Evolutionary conservation across 2,888 invertebrate genomes (phyloP).

Genomic region (Brassicogethes aeneus): DNA sequence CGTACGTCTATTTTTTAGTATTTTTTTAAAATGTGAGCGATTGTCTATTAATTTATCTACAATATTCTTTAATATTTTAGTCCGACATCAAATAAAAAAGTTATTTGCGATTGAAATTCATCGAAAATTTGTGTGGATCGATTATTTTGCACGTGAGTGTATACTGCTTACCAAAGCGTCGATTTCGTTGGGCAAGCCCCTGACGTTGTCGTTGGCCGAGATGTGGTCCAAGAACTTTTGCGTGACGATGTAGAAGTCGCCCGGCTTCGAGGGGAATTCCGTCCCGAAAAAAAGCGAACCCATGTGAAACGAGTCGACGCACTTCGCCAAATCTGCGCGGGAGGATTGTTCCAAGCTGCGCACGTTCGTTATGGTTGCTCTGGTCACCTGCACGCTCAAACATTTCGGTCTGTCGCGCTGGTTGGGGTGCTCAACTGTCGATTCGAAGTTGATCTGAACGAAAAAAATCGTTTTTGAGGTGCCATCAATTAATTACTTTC

Average conservation of each 20-base stretch:
- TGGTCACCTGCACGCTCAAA: conserved; percentile 74
- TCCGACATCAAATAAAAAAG: too few species aligned
- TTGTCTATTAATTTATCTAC: too few species aligned
- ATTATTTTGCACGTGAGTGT: too few species aligned
- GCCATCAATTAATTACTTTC: background rate
- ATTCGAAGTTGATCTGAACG: conserved; percentile 67
- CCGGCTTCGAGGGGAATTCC: conserved; percentile 64
- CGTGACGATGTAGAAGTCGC: conserved; percentile 68
- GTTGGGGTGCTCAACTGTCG: conserved; percentile 62
- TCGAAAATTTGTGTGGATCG: too few species aligned
- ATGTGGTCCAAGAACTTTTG: conserved; percentile 73
- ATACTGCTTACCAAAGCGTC: conserved; percentile 29
- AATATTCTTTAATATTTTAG: too few species aligned
- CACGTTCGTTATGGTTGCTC: conserved; percentile 64
- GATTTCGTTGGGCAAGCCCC: conserved; percentile 33
- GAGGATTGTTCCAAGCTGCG: conserved; percentile 57
- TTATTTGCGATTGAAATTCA: too few species aligned
- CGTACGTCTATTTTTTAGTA: too few species aligned
- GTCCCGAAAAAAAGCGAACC: conserved; percentile 65
- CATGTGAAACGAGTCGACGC: conserved; percentile 68
- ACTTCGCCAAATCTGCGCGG: conserved; percentile 69
- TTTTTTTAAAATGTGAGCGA: too few species aligned
- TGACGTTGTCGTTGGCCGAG: conserved; percentile 42
- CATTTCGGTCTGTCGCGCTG: conserved; percentile 84
- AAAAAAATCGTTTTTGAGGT: conserved; percentile 1